Evolutionary conservation across 2,888 invertebrate genomes (phyloP).

Genomic region (Diarsia rubi): DNA sequence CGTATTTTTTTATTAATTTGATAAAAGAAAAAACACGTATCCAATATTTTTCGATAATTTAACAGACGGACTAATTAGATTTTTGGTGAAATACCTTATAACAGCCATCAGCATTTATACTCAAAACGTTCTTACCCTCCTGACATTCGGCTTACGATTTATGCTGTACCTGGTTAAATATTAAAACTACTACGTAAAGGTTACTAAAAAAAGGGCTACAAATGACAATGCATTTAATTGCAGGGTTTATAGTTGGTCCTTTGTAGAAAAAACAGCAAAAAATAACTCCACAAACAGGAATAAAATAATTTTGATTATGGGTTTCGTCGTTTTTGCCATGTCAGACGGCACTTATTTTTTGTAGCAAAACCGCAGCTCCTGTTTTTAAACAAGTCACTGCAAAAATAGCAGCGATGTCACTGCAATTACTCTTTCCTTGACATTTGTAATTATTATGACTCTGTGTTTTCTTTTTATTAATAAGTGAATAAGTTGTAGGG

Average conservation of each 20-base stretch:
- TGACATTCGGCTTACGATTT: background rate
- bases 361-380: background rate
- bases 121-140: background rate
- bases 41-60: no score
- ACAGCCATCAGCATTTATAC: background rate
- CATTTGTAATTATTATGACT: slow-evolving; percentile 42
- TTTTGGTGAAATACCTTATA: no score
- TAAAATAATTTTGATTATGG: slow-evolving; percentile 23
- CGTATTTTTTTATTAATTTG: no score
- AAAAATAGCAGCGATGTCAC: slow-evolving; percentile 23
- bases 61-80: no score
- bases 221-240: slow-evolving; percentile 13
- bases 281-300: background rate
- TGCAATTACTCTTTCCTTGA: slow-evolving; percentile 43
- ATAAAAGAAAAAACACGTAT: no score
- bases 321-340: slow-evolving; percentile 11
- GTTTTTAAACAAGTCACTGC: slow-evolving; percentile 21
- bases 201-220: background rate
- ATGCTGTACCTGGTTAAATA: background rate
- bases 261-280: slow-evolving; percentile 5
- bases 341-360: slow-evolving; percentile 17
- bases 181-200: background rate
- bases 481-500: background rate
- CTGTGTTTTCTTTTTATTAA: slow-evolving; percentile 23
- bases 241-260: slow-evolving; percentile 1